Percentiles rank a stretch among this genome's conserved stretches.
Evolutionary conservation across 2,797 vertebrate genomes (phyloP).

Genomic region (Staurois parvus): DNA sequence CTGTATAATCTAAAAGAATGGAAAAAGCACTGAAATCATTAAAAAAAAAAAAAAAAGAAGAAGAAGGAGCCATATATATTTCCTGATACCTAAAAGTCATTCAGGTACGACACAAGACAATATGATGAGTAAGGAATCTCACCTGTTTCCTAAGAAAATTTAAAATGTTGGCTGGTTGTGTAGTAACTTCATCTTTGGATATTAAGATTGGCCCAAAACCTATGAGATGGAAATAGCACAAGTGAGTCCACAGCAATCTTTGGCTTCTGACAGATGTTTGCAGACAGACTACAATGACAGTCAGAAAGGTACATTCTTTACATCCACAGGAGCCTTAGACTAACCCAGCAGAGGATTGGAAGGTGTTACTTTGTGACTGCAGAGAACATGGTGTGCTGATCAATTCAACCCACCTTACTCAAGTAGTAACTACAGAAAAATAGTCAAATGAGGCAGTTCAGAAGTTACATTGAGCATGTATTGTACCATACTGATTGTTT

Average conservation of each 20-base stretch:
- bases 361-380: not conserved
- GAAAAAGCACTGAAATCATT: not conserved
- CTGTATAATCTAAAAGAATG: not conserved
- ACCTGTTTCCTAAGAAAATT: slow-evolving; percentile 94
- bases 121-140: slow-evolving; percentile 42
- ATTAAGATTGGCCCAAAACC: slow-evolving; percentile 87
- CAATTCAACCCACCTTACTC: too few species aligned
- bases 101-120: too few species aligned
- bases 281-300: not conserved
- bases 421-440: too few species aligned
- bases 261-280: not conserved
- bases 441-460: too few species aligned
- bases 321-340: not conserved
- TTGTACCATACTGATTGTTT: too few species aligned
- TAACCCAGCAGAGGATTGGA: not conserved
- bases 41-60: too few species aligned
- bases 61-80: not conserved
- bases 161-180: slow-evolving; percentile 90
- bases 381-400: not conserved
- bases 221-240: slow-evolving; percentile 65
- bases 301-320: not conserved
- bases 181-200: slow-evolving; percentile 81
- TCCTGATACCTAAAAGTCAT: not conserved
- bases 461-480: too few species aligned
- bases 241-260: not conserved